Base-by-base conservation (phyloP, 2,113 vertebrate genomes). In the Ptyas mucosa region DNA sequence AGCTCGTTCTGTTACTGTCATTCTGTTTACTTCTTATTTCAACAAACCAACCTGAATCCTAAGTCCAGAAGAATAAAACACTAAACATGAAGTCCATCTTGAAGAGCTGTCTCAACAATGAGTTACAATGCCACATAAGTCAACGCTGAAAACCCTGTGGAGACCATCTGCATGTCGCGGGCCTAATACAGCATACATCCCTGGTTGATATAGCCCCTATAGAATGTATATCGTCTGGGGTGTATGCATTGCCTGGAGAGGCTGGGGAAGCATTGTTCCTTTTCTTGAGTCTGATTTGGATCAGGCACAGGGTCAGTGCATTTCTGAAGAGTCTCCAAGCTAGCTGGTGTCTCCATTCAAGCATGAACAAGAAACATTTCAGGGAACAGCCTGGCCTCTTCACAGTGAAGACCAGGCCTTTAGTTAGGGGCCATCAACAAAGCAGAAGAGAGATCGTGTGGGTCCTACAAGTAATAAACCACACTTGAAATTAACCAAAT, bases 21-120 rank as follows among this genome's bases (percentile, higher is more conserved):
- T 95, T 93, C 89, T 97, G 96, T 97, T 97, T 97, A 96, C 57
- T 93, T 95, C 95, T 96, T 94, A 94, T 95, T 97, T 97, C 96
- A 97, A 97, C 96, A 96, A 96, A 95, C 87, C 94, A 96, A 96
- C 96, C 96, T 96, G 95, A 93, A 95, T 96, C 94, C 90, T 94
- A 87, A 93, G 94, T 58, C 91, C 94, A 81, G 21, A 93, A 55
- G 89, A 90, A 95, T 46, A 87, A 91, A 86, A 87, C 43, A 11
- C 54, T 87, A 61, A 91, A 61, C 54, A 61, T 23, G 26, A 46
- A 85, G 90, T 29, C 54, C 86, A 29, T 88, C 11, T 6, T 91
- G 39, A 15, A 51, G 6, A 81, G 91, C 61, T 49, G 75, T 90
- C 89, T 93, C 75, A 34, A 86, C 69, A 86, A 24, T 24, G 64